phyloP scores from a whole-genome alignment of 92 coral and sea anemone species.

The Paramuricea clavata region DNA sequence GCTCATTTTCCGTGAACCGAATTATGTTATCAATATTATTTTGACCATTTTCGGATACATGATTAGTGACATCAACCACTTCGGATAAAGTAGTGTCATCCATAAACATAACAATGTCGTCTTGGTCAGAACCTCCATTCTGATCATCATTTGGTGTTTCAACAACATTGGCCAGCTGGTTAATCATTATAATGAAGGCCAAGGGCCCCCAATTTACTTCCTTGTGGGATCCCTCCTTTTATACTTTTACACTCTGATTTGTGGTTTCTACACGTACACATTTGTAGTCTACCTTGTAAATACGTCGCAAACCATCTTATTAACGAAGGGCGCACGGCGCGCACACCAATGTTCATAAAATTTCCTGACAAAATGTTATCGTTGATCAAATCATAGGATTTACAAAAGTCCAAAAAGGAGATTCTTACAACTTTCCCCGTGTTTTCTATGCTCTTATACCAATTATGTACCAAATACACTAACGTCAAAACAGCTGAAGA shows the following conservation, averaged over 20 bases:
- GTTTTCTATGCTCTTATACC: background rate
- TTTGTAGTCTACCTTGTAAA: conserved; percentile 2
- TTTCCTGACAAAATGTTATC: background rate
- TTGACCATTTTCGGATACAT: conserved; percentile 15
- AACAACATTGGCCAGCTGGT: background rate
- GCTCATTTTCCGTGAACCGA: conserved; percentile 7
- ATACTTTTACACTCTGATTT: too few relatives aligned
- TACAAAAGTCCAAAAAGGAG: conserved; percentile 3
- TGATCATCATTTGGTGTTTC: background rate
- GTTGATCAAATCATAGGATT: background rate
- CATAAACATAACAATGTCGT: background rate
- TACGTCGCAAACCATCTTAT: conserved; percentile 16
- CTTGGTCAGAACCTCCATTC: background rate
- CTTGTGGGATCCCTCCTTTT: conserved; percentile 26
- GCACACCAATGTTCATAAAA: conserved; percentile 5
- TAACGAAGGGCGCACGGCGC: conserved; percentile 7
- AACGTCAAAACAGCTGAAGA: conserved; percentile 20
- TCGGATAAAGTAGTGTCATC: background rate
- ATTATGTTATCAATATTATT: conserved; percentile 10
- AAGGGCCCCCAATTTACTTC: conserved; percentile 19
- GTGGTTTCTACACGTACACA: conserved; percentile 7
- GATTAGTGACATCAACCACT: conserved; percentile 16
- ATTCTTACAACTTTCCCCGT: conserved; percentile 10
- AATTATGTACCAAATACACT: conserved; percentile 5
- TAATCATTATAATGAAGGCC: conserved; percentile 3